These are phyloP conservation scores for Hephaestus fuliginosus DNA, from an alignment of 2,797 vertebrate species.

Conservation along the genomic window DNA sequence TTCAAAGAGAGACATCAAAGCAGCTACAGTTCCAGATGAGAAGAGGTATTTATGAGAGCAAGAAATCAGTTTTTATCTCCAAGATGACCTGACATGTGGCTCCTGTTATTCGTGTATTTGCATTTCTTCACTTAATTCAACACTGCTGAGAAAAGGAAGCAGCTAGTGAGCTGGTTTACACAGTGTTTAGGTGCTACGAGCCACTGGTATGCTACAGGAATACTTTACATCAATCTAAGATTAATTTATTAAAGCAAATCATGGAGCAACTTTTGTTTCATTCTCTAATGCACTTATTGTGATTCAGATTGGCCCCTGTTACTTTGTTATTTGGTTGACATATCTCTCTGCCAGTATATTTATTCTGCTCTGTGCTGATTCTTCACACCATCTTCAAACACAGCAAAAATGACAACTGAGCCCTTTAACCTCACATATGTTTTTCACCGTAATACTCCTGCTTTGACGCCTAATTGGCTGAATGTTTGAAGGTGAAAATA, in stretches of 20 bases:
- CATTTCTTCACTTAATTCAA: neutral
- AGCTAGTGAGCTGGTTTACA: neutral
- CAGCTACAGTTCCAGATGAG: neutral
- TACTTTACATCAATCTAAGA: neutral
- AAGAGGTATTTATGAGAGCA: slow-evolving; percentile 28
- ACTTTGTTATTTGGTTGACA: neutral
- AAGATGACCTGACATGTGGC: neutral
- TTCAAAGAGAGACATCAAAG: slow-evolving; percentile 35
- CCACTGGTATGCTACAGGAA: neutral
- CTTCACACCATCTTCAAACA: neutral
- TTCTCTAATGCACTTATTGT: neutral
- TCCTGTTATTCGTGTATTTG: neutral
- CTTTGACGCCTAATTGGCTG: no score
- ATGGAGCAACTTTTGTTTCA: no score
- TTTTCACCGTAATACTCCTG: neutral
- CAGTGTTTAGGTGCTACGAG: neutral
- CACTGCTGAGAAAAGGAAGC: neutral
- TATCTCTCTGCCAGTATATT: no score
- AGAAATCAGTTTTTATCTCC: slow-evolving; percentile 17
- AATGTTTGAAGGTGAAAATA: no score
- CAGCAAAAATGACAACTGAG: neutral
- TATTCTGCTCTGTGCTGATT: neutral
- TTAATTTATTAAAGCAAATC: neutral
- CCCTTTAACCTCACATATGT: neutral
- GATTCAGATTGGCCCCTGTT: neutral